Base-by-base conservation (phyloP, 2,888 invertebrate genomes). In the Drosophila subsilvestris region DNA sequence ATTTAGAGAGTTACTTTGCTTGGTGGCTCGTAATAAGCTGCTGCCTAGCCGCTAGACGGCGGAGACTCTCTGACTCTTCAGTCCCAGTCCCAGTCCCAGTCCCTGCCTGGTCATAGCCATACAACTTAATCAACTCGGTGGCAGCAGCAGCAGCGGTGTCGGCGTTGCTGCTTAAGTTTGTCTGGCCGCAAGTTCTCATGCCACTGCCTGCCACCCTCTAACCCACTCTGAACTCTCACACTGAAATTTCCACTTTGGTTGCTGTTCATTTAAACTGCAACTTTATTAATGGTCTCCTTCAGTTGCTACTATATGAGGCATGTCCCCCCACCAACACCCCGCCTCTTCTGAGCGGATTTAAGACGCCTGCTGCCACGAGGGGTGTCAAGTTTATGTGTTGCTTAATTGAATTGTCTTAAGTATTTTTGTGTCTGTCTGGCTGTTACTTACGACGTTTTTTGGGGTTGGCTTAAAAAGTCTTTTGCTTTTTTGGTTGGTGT, bases 381-480 rank as follows among this genome's bases (percentile, higher is more conserved):
- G 70, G 81, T 84, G 78, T 84, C 76, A 84, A 75, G 81, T 86
- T 86, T 84, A 86, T 86, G 84, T 80, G 84, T 66, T 83, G 73
- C 74, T 78, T 84, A 83, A 83, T 86, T 86, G 84, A 86, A 86
- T 86, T 83, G 86, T 78, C 78, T 74, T 55, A 66, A 80, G 78
- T 72, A 79, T 68, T 66, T 82, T 32, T n/a, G 49, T 48, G 44
- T 75, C 57, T 58, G 44, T 27, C 62, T 69, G 49, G 50, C 12
- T 43, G 14, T 61, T 61, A 25, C 25, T 62, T 49, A 66, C 14
- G n/a, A 14, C 6, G 70, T 56, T 70, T 65, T 69, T 56, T 32
- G 27, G 56, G 61, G 65, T 32, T 57, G 58, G 61, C 59, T 63
- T 71, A 44, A 68, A 58, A 56, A 12, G 17, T 25, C 17, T 17